These are phyloP conservation scores for Sminthurides bifidus DNA, from an alignment of 1,140 invertebrate species.

Conservation along the genomic window DNA sequence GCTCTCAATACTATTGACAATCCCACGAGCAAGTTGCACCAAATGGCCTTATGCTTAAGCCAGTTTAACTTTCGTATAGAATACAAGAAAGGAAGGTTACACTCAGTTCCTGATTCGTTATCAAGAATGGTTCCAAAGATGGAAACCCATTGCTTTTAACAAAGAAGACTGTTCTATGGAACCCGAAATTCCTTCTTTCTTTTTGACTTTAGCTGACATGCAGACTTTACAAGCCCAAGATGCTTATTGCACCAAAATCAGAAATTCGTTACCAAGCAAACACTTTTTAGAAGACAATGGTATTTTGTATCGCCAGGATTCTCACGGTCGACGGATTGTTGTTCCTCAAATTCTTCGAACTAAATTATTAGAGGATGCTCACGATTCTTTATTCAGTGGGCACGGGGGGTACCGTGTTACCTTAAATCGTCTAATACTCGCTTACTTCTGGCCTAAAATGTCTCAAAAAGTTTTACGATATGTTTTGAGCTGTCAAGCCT, in stretches of 20 bases:
- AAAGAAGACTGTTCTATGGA: neutral
- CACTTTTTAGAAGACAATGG: too few relatives aligned
- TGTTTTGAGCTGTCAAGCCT: neutral
- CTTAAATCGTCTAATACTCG: too few relatives aligned
- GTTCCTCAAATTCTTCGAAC: too few relatives aligned
- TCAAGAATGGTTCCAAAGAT: slow-evolving; percentile 23
- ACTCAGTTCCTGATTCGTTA: neutral
- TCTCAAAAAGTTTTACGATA: neutral
- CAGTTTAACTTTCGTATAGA: neutral
- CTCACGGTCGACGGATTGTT: too few relatives aligned
- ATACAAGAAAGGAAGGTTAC: neutral
- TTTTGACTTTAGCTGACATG: neutral
- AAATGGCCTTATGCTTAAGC: neutral
- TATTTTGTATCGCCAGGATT: too few relatives aligned
- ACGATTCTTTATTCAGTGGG: too few relatives aligned
- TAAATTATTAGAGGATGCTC: too few relatives aligned
- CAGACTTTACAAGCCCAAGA: neutral
- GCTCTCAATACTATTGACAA: neutral
- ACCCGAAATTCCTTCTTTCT: neutral
- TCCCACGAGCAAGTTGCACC: neutral
- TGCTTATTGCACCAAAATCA: too few relatives aligned
- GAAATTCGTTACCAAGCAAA: too few relatives aligned
- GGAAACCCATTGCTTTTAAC: neutral
- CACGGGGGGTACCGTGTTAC: too few relatives aligned
- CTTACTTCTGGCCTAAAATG: neutral